Evolutionary conservation across 2,113 vertebrate genomes (phyloP).

Genomic region (Macrotis lagotis): DNA sequence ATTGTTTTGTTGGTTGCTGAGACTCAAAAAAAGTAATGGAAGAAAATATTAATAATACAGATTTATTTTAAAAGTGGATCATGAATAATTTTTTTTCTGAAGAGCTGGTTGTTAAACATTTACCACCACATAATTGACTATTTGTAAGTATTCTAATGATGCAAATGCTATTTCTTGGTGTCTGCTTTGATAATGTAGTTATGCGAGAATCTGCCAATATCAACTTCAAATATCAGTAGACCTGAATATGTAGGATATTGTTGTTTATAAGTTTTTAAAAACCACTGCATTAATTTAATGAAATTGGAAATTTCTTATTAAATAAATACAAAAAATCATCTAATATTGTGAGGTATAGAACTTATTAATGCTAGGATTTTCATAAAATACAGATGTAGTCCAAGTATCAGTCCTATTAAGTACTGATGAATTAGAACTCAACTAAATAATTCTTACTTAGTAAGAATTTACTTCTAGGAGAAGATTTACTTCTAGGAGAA

Average conservation of each 20-base stretch:
- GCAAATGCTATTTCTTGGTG: conserved; percentile 19
- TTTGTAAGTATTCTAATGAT: conserved; percentile 19
- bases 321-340: conserved; percentile 31
- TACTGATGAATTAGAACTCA: background rate
- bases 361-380: background rate
- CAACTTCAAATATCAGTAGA: background rate
- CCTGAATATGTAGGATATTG: conserved; percentile 16
- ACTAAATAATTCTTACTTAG: background rate
- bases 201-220: background rate
- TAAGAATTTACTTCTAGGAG: background rate
- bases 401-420: conserved; percentile 16
- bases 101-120: background rate
- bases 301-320: conserved; percentile 41
- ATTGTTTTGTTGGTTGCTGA: background rate
- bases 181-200: conserved; percentile 16
- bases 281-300: background rate
- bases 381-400: background rate
- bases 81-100: background rate
- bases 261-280: conserved; percentile 28
- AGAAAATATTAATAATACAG: background rate
- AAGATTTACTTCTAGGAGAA: background rate
- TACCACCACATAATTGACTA: background rate
- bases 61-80: background rate
- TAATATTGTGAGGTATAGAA: background rate
- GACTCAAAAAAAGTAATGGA: background rate